A percentile compares a stretch with the other conserved stretches of the same genome.
Evolutionary conservation across 1,140 invertebrate genomes (phyloP).

Genomic region (Zaprionus ghesquierei): DNA sequence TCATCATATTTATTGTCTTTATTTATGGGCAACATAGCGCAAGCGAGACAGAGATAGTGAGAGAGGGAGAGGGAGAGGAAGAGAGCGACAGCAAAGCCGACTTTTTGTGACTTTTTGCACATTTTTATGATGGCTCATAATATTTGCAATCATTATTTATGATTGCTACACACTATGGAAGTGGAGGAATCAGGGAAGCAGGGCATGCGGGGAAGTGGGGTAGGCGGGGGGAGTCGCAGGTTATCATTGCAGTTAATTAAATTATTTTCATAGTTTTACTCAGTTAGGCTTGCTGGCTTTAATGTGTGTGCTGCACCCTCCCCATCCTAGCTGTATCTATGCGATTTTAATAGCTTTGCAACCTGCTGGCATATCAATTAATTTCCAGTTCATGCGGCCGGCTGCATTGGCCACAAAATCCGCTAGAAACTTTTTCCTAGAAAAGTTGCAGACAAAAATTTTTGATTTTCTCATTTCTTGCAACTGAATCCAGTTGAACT

Average conservation of each 20-base stretch:
- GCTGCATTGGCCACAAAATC: conserved; percentile 65
- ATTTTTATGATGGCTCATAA: conserved; percentile 37
- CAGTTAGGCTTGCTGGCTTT: too few species aligned
- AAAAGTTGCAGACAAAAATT: conserved; percentile 39
- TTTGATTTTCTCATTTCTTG: conserved; percentile 41
- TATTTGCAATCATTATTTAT: conserved; percentile 51
- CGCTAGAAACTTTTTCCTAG: conserved; percentile 37
- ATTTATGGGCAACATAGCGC: conserved; percentile 39
- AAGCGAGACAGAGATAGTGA: background rate
- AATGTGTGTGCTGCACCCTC: too few species aligned
- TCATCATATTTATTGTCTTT: conserved; percentile 76
- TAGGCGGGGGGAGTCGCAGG: background rate
- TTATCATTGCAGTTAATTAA: conserved; percentile 2
- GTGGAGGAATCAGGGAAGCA: background rate
- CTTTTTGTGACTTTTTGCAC: conserved; percentile 20
- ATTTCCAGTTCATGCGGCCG: conserved; percentile 61
- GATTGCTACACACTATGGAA: background rate
- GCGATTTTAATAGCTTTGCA: conserved; percentile 50
- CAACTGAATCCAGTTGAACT: conserved; percentile 23
- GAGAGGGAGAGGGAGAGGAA: background rate
- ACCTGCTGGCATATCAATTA: conserved; percentile 66
- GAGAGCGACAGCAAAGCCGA: conserved; percentile 8
- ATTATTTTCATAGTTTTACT: background rate
- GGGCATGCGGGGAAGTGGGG: background rate
- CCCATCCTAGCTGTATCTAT: conserved; percentile 22